These are phyloP conservation scores for Drosophila sp. DNA, from an alignment of 1,140 invertebrate species.

Conservation along the genomic window DNA sequence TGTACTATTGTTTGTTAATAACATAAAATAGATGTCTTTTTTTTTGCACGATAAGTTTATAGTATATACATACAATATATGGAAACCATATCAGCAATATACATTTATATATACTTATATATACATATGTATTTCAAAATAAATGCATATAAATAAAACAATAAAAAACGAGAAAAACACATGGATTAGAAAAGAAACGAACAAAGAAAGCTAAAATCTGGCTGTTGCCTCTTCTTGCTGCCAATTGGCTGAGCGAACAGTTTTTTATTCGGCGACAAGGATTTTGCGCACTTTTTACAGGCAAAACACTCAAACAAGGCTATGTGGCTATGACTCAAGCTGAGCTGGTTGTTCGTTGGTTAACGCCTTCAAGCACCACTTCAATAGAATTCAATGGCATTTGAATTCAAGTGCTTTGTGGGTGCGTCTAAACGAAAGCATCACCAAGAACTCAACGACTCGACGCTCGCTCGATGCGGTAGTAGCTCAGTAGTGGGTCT, in stretches of 20 bases:
- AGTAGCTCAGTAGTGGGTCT: neutral
- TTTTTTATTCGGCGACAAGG: constrained; percentile 78
- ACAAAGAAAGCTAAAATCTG: constrained; percentile 36
- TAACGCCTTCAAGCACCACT: constrained; percentile 75
- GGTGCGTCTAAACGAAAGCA: constrained; percentile 70
- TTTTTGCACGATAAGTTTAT: constrained; percentile 72
- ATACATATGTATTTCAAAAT: constrained; percentile 25
- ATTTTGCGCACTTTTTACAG: constrained; percentile 78
- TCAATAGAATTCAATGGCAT: constrained; percentile 59
- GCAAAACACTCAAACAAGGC: constrained; percentile 50
- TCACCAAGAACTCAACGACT: constrained; percentile 23
- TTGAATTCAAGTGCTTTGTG: constrained; percentile 62
- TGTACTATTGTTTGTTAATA: constrained; percentile 58
- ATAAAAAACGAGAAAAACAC: neutral
- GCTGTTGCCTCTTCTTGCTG: constrained; percentile 40
- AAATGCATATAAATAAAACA: constrained; percentile 26
- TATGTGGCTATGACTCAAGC: constrained; percentile 29
- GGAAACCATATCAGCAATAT: constrained; percentile 51
- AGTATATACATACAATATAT: constrained; percentile 32
- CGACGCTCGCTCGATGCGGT: neutral
- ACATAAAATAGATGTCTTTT: constrained; percentile 53
- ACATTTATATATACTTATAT: constrained; percentile 43
- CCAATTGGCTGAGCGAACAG: constrained; percentile 66
- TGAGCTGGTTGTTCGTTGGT: constrained; percentile 68
- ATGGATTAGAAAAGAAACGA: constrained; percentile 24